Evolutionary conservation across 2,888 invertebrate genomes (phyloP), one percentile per base, ranked within the genome.

Genomic region (Rhodophaea formosa): DNA sequence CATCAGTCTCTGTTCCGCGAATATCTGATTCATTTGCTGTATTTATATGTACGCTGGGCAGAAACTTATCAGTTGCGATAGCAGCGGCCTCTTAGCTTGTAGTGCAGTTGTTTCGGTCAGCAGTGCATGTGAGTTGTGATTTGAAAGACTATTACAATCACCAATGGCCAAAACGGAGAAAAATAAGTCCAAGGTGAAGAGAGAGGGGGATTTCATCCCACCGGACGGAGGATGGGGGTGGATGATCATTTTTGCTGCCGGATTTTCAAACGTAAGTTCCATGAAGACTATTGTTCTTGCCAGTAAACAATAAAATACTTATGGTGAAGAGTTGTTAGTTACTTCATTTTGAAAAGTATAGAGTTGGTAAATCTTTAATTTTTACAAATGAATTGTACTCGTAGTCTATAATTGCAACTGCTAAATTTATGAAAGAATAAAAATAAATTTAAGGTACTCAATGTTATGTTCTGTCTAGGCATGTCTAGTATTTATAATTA

Each of bases 141-240:
- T 49, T 49, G 23, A 23, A 45, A 45, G 15, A 30, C 14, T 10
- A 15, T 10, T 12, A 14, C n/a, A 39, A 39, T 39, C 12, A 39
- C 16, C 16, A 73, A 54, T 89, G 88, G 70, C 63, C 15, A 83
- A 82, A 61, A 51, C 68, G 35, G 80, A 84, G 60, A 62, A 75
- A 61, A 66, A 76, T 3, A 80, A 81, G 43, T 66, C 78, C 0
- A 88, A 82, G 64, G 74, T 82, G 75, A 92, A 80, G 60, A 89
- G 80, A 77, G 85, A 83, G 73, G 91, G 89, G 7, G 92, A 93
- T 56, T 95, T 95, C 69, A 82, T 93, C 49, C 93, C 95, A 0
- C 96, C 95, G 0, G 96, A 96, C 77, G 95, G 95, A 5, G 95
- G 95, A 0, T 96, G 95, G 95, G 95, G 94, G 0, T 96, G 95